Percentiles rank a stretch among this genome's conserved stretches.
Evolutionary conservation across 2,797 vertebrate species (phyloP).

Genomic region (Hemibagrus guttatus): DNA sequence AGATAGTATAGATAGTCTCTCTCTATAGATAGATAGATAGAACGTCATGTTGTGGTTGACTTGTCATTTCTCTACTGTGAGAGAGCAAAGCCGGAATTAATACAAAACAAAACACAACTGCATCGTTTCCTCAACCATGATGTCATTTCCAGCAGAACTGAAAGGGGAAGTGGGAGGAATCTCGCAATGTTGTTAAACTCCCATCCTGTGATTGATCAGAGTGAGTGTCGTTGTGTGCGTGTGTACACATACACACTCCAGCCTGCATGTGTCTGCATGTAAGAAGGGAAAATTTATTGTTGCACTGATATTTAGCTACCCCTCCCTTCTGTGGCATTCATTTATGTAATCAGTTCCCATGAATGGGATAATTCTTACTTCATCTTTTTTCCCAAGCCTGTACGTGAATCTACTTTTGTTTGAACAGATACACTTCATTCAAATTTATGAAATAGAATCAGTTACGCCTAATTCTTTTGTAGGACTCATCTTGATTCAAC

Average conservation of each 20-base stretch:
- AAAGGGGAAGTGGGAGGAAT: conserved; percentile 51
- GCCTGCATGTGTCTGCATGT: conserved; percentile 32
- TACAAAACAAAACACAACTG: conserved; percentile 39
- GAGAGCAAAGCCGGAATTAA: conserved; percentile 4
- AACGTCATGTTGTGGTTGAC: not conserved
- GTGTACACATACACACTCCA: not conserved
- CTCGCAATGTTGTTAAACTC: conserved; percentile 41
- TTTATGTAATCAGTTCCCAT: conserved; percentile 36
- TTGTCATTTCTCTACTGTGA: conserved; percentile 5
- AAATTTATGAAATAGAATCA: not conserved
- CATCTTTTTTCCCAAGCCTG: not conserved
- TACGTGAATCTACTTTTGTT: conserved; percentile 11
- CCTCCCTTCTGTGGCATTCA: conserved; percentile 6
- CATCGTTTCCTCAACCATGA: conserved; percentile 29
- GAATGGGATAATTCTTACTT: conserved; percentile 15
- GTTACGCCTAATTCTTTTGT: not conserved
- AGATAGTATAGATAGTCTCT: no score
- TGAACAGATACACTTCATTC: not conserved
- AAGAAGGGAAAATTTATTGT: conserved; percentile 35
- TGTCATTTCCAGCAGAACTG: conserved; percentile 45
- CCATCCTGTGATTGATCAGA: conserved; percentile 48
- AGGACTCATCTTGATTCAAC: not conserved
- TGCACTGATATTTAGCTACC: conserved; percentile 9
- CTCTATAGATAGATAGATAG: no score
- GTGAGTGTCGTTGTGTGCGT: conserved; percentile 10